A percentile compares a stretch with the other conserved stretches of the same genome.
Conservation (phyloP, 2,888 invertebrate species). For the Melanotus villosus region DNA sequence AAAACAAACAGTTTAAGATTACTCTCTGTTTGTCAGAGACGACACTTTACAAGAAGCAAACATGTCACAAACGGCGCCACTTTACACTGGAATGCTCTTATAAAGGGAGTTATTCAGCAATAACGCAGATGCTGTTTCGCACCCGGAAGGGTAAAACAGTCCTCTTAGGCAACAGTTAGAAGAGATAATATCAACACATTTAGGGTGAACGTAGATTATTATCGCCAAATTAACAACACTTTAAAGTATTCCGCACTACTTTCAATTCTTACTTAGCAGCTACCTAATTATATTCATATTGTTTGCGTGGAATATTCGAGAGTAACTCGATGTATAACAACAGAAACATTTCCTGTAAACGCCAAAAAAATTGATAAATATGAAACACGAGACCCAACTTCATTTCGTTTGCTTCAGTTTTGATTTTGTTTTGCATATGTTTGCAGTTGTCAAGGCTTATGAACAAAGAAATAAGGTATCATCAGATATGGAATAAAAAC, state of each 20-base stretch:
- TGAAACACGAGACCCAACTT: too few relatives aligned
- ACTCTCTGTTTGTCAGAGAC: conserved; percentile 58
- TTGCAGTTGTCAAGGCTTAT: too few relatives aligned
- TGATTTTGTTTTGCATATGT: too few relatives aligned
- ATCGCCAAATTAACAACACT: conserved; percentile 41
- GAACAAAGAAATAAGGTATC: too few relatives aligned
- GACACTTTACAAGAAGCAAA: conserved; percentile 60
- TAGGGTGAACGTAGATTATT: conserved; percentile 40
- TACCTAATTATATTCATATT: too few relatives aligned
- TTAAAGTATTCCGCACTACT: conserved; percentile 21
- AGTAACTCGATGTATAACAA: too few relatives aligned
- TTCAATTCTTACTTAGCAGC: too few relatives aligned
- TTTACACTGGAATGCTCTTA: conserved; percentile 62
- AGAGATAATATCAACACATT: conserved; percentile 44
- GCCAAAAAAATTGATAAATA: too few relatives aligned
- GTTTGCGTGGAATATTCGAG: too few relatives aligned
- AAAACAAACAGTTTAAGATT: conserved; percentile 60
- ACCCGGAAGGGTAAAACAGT: conserved; percentile 50
- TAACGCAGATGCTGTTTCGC: conserved; percentile 61
- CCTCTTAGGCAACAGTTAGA: conserved; percentile 43
- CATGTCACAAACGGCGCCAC: conserved; percentile 61
- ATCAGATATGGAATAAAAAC: too few relatives aligned
- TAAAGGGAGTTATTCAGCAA: conserved; percentile 61
- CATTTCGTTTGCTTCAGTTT: too few relatives aligned
- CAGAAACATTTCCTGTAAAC: too few relatives aligned